Conservation (phyloP, 2,113 vertebrate species). For the Campylomormyrus numenius region DNA sequence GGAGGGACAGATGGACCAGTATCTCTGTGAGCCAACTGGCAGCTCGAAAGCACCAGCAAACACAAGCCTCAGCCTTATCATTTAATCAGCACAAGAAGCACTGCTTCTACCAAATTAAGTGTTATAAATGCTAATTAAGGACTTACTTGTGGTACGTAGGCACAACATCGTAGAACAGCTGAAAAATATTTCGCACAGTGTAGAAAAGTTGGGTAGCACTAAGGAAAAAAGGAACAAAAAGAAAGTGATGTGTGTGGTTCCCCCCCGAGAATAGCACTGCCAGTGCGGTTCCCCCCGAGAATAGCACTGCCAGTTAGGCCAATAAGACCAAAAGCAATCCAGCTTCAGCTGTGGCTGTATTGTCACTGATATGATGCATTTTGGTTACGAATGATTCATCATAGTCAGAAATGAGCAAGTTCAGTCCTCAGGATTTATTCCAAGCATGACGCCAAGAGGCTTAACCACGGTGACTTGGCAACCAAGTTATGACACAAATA, state of each 20-base stretch:
- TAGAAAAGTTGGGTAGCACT: constrained; percentile 89
- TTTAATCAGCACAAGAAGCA: not conserved
- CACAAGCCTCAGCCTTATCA: not conserved
- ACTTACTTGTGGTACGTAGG: constrained; percentile 93
- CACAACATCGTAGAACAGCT: constrained; percentile 92
- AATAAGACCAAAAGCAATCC: not conserved
- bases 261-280: not conserved
- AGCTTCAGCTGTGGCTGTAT: not conserved
- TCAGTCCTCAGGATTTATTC: not conserved
- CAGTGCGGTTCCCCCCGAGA: not conserved
- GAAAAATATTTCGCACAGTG: constrained; percentile 88
- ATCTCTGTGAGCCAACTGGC: not conserved
- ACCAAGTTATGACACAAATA: not conserved
- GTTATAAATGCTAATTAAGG: not conserved
- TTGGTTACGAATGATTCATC: not conserved
- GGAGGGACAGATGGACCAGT: not conserved
- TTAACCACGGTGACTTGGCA: not conserved
- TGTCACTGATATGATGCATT: not conserved
- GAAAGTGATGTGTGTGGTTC: not conserved
- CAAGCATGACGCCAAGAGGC: not conserved
- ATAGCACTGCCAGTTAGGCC: not conserved
- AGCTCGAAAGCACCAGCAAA: not conserved
- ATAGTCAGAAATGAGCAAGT: not conserved
- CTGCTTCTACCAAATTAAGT: not conserved
- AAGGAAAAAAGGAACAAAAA: constrained; percentile 19